Evolutionary conservation across 2,888 invertebrate species (phyloP), one percentile per base, ranked within the genome.

Genomic region (Actias luna): DNA sequence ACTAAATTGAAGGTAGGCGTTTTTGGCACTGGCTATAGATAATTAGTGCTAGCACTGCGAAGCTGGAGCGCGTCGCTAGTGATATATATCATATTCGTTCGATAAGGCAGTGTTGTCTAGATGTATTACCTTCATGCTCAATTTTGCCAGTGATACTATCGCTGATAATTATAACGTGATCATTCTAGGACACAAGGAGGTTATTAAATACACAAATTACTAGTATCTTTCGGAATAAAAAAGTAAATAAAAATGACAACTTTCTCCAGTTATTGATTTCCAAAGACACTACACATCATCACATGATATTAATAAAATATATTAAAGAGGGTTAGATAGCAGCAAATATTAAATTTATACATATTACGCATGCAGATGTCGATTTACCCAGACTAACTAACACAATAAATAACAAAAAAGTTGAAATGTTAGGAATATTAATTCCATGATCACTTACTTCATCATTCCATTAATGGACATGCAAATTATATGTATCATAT

Each of bases 281-380:
- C 7, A 5, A 39, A 16, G n/a, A 5, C 16, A 16, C 10, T 46
- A 22, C 12, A 8, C 10, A 46, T 10, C 1, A 22, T 22, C 8
- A 7, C 5, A 46, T 22, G 0, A 46, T 2, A 46, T 46, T 7
- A 46, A 22, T 46, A 22, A 10, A 22, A 22, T 10, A 10, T 36
- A 60, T 31, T 22, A 57, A 58, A 35, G 16, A 25, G 58, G 25
- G 63, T 18, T 8, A 8, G 25, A 35, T 2, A 58, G 29, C 12
- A n/a, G 22, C 12, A 46, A 46, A 22, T 22, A 46, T 22, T 18
- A 22, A 18, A 46, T 18, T 42, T 42, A 61, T 31, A 55, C 16
- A 46, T 64, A 67, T 65, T 66, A 66, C 60, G 67, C 63, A 61
- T 61, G 61, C 55, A 61, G 1, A 60, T 22, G 7, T 46, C 36